A percentile compares a stretch with the other conserved stretches of the same genome.
Conservation (phyloP, 2,797 vertebrate genomes). For the Myotis planiceps region DNA sequence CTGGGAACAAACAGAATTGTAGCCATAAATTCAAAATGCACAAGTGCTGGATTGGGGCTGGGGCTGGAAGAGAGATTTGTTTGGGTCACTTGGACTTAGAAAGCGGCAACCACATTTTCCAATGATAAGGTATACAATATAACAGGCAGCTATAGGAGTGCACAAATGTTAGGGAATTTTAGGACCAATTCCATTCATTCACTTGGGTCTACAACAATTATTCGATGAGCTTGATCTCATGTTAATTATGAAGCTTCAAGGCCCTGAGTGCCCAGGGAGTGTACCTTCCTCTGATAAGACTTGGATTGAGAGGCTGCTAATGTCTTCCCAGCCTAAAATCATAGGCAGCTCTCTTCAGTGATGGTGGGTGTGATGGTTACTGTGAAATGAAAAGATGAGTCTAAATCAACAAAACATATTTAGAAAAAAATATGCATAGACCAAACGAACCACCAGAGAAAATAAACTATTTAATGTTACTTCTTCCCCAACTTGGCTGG, state of each 20-base stretch:
- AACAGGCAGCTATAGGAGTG: not conserved
- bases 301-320: not conserved
- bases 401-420: too few relatives aligned
- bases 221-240: not conserved
- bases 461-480: not conserved
- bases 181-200: not conserved
- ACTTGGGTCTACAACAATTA: not conserved
- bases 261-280: not conserved
- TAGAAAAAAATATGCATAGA: not conserved
- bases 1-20: not conserved
- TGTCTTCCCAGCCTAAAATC: not conserved
- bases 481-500: not conserved
- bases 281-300: not conserved
- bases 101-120: not conserved
- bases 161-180: not conserved
- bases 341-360: not conserved
- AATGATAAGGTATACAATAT: fast-evolving
- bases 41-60: not conserved
- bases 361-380: not conserved
- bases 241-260: not conserved
- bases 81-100: not conserved
- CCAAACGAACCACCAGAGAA: not conserved
- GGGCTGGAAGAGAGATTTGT: not conserved
- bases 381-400: not conserved
- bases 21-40: not conserved